phyloP scores from a whole-genome alignment of 2,888 invertebrate species.

The Cheilosia variabilis region DNA sequence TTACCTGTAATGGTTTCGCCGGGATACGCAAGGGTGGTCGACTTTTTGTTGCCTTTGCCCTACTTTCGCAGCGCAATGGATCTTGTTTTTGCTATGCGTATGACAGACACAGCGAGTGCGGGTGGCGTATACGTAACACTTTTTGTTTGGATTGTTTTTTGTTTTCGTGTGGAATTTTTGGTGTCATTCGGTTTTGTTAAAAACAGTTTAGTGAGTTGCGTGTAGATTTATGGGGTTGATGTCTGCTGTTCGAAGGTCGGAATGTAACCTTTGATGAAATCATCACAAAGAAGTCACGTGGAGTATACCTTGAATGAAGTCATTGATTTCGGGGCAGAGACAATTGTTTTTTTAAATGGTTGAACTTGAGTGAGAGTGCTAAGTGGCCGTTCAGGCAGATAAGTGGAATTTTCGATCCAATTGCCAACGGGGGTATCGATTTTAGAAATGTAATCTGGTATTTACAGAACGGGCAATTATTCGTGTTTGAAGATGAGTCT shows the following conservation, averaged over 20 bases:
- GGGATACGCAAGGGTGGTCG: neutral
- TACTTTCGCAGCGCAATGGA: neutral
- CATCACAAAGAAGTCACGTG: slow-evolving; percentile 5
- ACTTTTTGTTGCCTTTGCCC: neutral
- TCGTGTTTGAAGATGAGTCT: no score
- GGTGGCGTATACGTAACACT: slow-evolving; percentile 58
- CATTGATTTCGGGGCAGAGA: slow-evolving; percentile 32
- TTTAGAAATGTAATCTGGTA: no score
- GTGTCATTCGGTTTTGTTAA: slow-evolving; percentile 1
- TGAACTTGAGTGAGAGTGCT: neutral
- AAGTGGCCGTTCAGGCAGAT: no score
- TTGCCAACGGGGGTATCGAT: no score
- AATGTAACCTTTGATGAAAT: neutral
- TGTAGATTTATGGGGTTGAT: slow-evolving; percentile 51
- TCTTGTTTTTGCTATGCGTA: neutral
- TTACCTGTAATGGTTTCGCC: neutral
- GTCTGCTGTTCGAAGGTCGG: slow-evolving; percentile 51
- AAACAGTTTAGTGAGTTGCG: slow-evolving; percentile 25
- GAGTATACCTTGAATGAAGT: slow-evolving; percentile 31
- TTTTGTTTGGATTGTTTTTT: neutral
- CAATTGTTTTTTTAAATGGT: slow-evolving; percentile 18
- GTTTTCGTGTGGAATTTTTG: neutral
- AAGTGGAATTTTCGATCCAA: no score
- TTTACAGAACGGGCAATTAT: no score
- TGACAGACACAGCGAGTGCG: slow-evolving; percentile 4